phyloP scores from a whole-genome alignment of 1,140 invertebrate genomes.

The Sitophilus oryzae region DNA sequence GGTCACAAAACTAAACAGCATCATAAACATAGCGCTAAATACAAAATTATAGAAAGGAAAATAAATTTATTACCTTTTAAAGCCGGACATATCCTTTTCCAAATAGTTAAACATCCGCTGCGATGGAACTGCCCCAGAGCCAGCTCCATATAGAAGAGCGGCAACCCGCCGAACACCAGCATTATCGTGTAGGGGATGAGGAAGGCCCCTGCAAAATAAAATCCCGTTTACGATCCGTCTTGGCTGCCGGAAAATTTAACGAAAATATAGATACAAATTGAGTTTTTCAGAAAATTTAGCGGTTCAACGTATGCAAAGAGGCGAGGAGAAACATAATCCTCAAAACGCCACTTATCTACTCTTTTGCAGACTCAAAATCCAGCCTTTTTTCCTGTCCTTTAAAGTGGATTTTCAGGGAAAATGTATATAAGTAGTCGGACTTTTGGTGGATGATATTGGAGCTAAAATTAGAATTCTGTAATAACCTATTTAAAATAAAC shows the following conservation, averaged over 20 bases:
- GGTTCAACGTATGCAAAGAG: neutral
- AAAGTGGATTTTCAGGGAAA: too few relatives aligned
- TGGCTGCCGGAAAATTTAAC: neutral
- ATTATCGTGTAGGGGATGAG: constrained; percentile 90
- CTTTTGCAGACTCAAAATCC: too few relatives aligned
- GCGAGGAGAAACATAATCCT: neutral
- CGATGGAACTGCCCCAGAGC: constrained; percentile 89
- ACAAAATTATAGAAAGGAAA: too few relatives aligned
- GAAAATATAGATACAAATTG: neutral
- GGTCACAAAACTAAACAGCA: too few relatives aligned
- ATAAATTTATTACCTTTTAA: constrained; percentile 75
- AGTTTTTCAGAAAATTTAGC: too few relatives aligned
- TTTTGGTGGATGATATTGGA: too few relatives aligned
- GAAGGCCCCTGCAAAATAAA: constrained; percentile 71
- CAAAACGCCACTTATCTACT: neutral
- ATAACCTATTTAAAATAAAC: too few relatives aligned
- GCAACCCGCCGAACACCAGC: constrained; percentile 84
- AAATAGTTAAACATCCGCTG: constrained; percentile 87
- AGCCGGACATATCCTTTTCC: constrained; percentile 92
- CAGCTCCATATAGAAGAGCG: constrained; percentile 91
- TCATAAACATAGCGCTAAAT: too few relatives aligned
- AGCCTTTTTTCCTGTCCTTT: too few relatives aligned
- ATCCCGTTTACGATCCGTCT: neutral
- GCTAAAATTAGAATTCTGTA: too few relatives aligned
- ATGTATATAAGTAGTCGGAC: too few relatives aligned